These are phyloP conservation scores for Archaeoteleia sp. DNA, from an alignment of 2,888 invertebrate species.

Conservation along the genomic window DNA sequence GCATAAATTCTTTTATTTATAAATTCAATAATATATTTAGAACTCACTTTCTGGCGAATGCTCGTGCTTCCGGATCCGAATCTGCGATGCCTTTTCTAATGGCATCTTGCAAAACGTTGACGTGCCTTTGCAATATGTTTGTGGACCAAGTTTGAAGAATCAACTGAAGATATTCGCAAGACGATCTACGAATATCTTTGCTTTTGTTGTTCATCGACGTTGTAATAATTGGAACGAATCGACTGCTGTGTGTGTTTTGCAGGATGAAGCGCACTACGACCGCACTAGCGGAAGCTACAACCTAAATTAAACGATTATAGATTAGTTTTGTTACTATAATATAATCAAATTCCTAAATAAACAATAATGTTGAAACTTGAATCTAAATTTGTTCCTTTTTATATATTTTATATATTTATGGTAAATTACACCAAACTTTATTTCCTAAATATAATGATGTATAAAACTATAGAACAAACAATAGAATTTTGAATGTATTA, in stretches of 20 bases:
- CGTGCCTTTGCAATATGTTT: constrained; percentile 87
- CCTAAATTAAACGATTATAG: constrained; percentile 79
- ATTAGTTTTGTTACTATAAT: too few species aligned
- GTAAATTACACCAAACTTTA: too few species aligned
- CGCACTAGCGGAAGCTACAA: constrained; percentile 91
- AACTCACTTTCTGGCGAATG: constrained; percentile 85
- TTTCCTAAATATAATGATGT: background rate
- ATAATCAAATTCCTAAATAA: too few species aligned
- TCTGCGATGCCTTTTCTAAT: constrained; percentile 92
- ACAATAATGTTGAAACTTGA: too few species aligned
- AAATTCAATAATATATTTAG: constrained; percentile 75
- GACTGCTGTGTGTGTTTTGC: constrained; percentile 86
- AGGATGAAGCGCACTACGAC: constrained; percentile 93
- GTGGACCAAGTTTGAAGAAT: constrained; percentile 93
- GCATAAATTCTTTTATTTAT: too few species aligned
- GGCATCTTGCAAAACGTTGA: constrained; percentile 85
- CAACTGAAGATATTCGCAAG: constrained; percentile 89
- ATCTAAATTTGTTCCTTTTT: too few species aligned
- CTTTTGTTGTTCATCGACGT: constrained; percentile 89
- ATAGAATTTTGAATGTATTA: too few species aligned
- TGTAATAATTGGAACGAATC: constrained; percentile 87
- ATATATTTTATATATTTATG: too few species aligned
- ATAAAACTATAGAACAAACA: background rate
- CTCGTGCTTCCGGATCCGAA: constrained; percentile 93
- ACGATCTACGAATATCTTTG: constrained; percentile 88